Base-by-base conservation (phyloP, 2,113 vertebrate genomes). In the Pseudorasbora parva region DNA sequence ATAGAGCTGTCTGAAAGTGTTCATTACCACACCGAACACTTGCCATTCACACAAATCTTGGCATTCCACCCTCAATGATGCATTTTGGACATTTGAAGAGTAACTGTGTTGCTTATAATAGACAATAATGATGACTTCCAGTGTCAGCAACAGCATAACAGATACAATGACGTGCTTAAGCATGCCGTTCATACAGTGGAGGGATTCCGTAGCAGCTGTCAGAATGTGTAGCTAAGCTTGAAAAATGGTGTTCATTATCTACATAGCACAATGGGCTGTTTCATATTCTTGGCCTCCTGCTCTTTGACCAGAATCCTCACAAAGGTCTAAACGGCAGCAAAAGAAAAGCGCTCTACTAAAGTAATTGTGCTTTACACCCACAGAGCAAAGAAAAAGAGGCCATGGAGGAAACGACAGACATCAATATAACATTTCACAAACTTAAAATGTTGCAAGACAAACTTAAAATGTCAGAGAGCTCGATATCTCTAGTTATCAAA, bases 211-310 rank as follows among this genome's bases (percentile, higher is more conserved):
- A 9, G 56, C 68, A 75, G 56, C 74, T 82, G 72, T 74, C 78
- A 84, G 47, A 72, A 73, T 59, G 27, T 68, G 72, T 71, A 81
- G 85, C 66, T n/a, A 56, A 85, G 76, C 64, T 73, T 85, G 79
- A 85, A 79, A 85, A 85, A 87, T 85, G 66, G 51, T 59, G 33
- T 85, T 87, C 57, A 82, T 82, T 84, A 82, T 82, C 66, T 78
- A 10, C 64, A 17, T 57, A 27, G 33, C 45, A 66, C 73, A 69
- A 56, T 30, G 57, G 41, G 75, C 49, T 8, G 3, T 71, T 71
- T 71, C 78, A 79, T 72, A 74, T 66, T 81, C 68, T 71, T n/a
- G 54, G 49, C 72, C 43, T 12, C 47, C 57, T 77, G 79, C 33
- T 82, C 83, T 82, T 37, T 87, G 86, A 78, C 82, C 86, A 64